These are phyloP conservation scores for Anoplius nigerrimus DNA, from an alignment of 2,888 invertebrate species.

Conservation along the genomic window DNA sequence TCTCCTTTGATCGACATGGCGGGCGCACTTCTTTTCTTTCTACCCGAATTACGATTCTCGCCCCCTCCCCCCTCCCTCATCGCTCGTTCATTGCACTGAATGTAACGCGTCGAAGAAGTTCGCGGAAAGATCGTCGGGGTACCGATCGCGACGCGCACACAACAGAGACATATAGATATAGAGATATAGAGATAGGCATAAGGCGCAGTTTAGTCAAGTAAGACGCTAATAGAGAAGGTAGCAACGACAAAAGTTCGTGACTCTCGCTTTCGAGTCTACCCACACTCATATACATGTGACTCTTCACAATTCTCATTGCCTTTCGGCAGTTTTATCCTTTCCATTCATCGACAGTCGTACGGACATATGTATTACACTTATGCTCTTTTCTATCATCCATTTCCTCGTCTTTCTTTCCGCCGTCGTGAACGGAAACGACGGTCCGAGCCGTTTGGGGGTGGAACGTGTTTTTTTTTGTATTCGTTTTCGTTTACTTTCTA, in stretches of 20 bases:
- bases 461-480: not conserved
- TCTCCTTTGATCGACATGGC: not conserved
- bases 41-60: not conserved
- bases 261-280: slow-evolving; percentile 19
- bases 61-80: not conserved
- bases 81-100: not conserved
- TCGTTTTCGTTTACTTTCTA: not conserved
- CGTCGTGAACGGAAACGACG: slow-evolving; percentile 21
- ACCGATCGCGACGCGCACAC: slow-evolving; percentile 56
- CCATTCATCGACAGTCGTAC: not conserved
- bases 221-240: slow-evolving; percentile 37
- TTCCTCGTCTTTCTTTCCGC: slow-evolving; percentile 24
- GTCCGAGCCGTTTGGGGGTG: slow-evolving; percentile 27
- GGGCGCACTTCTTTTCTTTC: slow-evolving; percentile 3
- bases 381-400: not conserved
- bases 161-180: slow-evolving; percentile 46
- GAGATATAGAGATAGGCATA: slow-evolving; percentile 59
- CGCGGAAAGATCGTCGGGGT: slow-evolving; percentile 9
- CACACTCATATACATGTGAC: slow-evolving; percentile 28
- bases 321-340: not conserved
- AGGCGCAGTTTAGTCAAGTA: slow-evolving; percentile 65
- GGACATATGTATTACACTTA: not conserved
- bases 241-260: no score
- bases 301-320: not conserved
- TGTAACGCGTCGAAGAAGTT: not conserved